Base-by-base conservation (phyloP, 2,113 vertebrate genomes). In the Tauraco erythrolophus region DNA sequence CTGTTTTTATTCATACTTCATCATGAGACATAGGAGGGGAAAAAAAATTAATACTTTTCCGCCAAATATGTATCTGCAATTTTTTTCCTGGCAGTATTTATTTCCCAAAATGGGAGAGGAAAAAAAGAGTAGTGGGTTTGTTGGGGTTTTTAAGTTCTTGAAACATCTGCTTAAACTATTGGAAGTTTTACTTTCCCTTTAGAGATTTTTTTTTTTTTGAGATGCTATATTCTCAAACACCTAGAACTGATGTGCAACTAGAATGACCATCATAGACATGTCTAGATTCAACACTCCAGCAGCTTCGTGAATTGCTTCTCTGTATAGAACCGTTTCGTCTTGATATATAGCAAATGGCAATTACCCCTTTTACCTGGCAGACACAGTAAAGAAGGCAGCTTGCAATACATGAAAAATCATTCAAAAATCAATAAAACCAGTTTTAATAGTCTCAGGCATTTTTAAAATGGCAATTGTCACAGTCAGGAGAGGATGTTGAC, bases 51-150 rank as follows among this genome's bases (percentile, higher is more conserved):
- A 57, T 12, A 37, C 13, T 74, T 88, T 77, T 97, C 97, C 92
- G 70, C 74, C 96, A 96, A 96, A 84, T 92, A 96, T 39, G 65
- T 96, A 97, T 94, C 80, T 83, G 43, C 92, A 84, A 66, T 66
- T 83, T 94, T 97, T 98, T 96, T 96, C 84, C 91, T 96, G 92
- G 97, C 87, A 95, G 43, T 91, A 95, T 91, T 95, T 85, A 57
- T 96, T 97, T 88, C 89, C 76, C 75, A 9, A 9, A 14, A 11
- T 17, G 4, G 8, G 3, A 5, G 6, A 6, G 6, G 14, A 1
- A 2, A 2, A 5, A 18, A 8, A 6, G 5, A 9, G 39, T 25
- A 56, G 10, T 13, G 35, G 24, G 4, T 14, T 31, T 41, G 28
- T 65, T 37, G 25, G 31, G 28, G 65, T 39, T 27, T 15, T 8